These are phyloP conservation scores for Drosophila lacteicornis DNA, from an alignment of 1,140 invertebrate species.

Conservation along the genomic window DNA sequence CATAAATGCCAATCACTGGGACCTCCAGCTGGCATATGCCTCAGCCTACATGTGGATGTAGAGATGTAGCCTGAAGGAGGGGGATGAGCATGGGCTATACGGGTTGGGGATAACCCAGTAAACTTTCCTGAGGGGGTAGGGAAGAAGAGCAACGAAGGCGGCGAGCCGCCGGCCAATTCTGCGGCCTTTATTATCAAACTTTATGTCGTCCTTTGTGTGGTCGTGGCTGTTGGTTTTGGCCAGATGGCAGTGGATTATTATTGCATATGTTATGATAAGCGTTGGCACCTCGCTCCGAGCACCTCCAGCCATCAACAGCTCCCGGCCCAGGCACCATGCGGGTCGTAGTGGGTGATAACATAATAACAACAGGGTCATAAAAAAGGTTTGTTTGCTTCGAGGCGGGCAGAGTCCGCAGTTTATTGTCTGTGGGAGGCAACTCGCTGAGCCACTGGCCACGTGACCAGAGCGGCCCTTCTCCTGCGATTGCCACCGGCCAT, in stretches of 20 bases:
- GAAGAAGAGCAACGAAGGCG: not conserved
- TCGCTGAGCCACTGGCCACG: not conserved
- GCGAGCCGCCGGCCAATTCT: conserved; percentile 23
- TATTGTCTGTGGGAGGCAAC: conserved; percentile 33
- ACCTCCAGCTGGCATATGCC: conserved; percentile 10
- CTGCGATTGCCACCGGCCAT: not conserved
- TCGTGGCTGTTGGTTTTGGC: conserved; percentile 8
- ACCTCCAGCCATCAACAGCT: conserved; percentile 8
- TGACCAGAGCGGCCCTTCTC: not conserved
- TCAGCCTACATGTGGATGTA: conserved; percentile 2
- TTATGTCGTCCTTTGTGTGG: conserved; percentile 46
- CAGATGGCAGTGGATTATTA: conserved; percentile 63
- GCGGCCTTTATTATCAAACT: conserved; percentile 67
- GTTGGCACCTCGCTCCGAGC: conserved; percentile 39
- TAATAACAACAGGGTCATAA: conserved; percentile 68
- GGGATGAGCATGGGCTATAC: not conserved
- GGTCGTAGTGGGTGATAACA: conserved; percentile 53
- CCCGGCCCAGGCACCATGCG: conserved; percentile 1
- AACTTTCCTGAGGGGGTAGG: conserved; percentile 3
- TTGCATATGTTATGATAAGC: conserved; percentile 71
- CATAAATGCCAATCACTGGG: conserved; percentile 47
- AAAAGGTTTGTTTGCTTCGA: conserved; percentile 60
- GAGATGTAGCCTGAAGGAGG: not conserved
- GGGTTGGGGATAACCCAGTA: conserved; percentile 21
- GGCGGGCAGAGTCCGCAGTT: conserved; percentile 44